Evolutionary conservation across 2,113 vertebrate genomes (phyloP).

Genomic region (Pseudorhombus dupliciocellatus): DNA sequence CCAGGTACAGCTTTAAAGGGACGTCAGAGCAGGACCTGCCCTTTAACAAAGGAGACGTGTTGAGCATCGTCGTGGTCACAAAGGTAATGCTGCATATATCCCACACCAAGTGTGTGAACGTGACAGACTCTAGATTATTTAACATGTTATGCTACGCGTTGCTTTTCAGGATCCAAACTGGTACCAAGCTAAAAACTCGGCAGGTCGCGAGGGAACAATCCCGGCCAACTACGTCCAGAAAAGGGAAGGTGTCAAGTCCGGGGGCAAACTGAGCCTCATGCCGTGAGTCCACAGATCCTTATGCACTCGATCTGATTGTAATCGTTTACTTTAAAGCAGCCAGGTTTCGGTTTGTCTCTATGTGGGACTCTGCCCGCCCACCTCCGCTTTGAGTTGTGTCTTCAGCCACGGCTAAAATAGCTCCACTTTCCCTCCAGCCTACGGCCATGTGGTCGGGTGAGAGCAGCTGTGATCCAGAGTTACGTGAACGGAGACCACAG

Average conservation of each 20-base stretch:
- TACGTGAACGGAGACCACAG: constrained; percentile 61
- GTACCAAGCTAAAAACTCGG: constrained; percentile 96
- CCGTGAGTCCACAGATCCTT: constrained; percentile 86
- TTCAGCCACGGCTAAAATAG: constrained; percentile 38
- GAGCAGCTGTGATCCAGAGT: constrained; percentile 32
- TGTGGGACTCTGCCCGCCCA: background rate
- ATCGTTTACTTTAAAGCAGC: background rate
- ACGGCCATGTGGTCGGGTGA: constrained; percentile 25
- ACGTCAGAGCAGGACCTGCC: constrained; percentile 93
- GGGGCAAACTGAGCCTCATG: constrained; percentile 96
- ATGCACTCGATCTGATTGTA: background rate
- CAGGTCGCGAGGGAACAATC: constrained; percentile 92
- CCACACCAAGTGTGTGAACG: background rate
- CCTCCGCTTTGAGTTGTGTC: background rate
- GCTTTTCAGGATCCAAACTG: constrained; percentile 92
- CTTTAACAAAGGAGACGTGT: constrained; percentile 94
- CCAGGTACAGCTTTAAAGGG: constrained; percentile 95
- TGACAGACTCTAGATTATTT: background rate
- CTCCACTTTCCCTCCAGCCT: constrained; percentile 17
- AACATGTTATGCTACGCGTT: background rate
- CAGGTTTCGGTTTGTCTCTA: background rate
- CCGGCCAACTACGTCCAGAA: constrained; percentile 98
- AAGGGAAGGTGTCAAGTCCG: constrained; percentile 91
- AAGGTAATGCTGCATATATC: constrained; percentile 81
- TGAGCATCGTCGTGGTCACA: constrained; percentile 93